Percentiles rank a stretch among this genome's conserved stretches.
Conservation (phyloP, 2,888 invertebrate genomes). For the Sthenelais limicola region DNA sequence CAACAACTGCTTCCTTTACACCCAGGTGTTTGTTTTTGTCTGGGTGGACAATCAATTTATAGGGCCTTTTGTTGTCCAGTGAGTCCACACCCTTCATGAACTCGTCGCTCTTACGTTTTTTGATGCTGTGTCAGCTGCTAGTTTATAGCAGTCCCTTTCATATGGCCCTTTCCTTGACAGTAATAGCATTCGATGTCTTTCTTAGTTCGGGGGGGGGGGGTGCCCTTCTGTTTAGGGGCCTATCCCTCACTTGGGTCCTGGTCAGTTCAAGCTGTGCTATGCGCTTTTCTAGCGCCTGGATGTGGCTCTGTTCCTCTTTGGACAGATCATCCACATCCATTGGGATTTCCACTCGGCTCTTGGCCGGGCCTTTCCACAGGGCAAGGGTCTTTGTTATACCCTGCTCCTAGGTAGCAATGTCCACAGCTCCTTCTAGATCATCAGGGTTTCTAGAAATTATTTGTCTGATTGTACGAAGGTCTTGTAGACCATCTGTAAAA, state of each 20-base stretch:
- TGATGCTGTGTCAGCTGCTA: neutral
- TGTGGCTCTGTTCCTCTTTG: neutral
- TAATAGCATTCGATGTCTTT: neutral
- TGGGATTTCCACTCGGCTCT: too few relatives aligned
- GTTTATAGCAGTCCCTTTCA: neutral
- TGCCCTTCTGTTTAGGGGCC: too few relatives aligned
- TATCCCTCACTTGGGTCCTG: too few relatives aligned
- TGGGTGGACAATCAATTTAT: neutral
- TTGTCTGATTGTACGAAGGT: neutral
- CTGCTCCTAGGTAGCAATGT: neutral
- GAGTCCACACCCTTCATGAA: neutral
- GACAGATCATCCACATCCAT: neutral
- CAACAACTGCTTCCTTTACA: too few relatives aligned
- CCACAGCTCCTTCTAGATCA: neutral
- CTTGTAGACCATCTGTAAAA: neutral
- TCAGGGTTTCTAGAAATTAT: neutral
- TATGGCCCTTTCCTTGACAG: neutral
- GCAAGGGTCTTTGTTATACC: neutral
- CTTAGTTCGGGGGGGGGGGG: too few relatives aligned
- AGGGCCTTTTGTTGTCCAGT: neutral
- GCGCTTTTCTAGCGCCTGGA: neutral
- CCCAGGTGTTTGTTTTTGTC: too few relatives aligned
- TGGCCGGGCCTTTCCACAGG: too few relatives aligned
- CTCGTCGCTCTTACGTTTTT: neutral
- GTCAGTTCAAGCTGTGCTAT: too few relatives aligned